A percentile compares a stretch with the other conserved stretches of the same genome.
These are phyloP conservation scores for Passer montanus DNA, from an alignment of 2,113 vertebrate species.

Conservation along the genomic window DNA sequence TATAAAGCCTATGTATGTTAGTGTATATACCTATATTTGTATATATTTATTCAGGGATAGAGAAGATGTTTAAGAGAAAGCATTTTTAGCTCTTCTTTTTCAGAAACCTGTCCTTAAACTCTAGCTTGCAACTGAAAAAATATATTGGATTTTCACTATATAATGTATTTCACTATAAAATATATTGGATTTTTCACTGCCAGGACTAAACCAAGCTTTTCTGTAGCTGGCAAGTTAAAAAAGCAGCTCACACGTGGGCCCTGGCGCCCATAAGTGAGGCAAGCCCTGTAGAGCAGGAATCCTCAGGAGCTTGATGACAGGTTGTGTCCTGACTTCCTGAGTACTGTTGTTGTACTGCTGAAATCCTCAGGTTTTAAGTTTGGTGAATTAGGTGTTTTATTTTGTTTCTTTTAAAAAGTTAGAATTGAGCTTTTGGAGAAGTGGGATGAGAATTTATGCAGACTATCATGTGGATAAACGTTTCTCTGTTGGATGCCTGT, in stretches of 20 bases:
- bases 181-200: background rate
- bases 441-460: background rate
- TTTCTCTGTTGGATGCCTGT: background rate
- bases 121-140: background rate
- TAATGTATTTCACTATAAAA: background rate
- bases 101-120: background rate
- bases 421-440: background rate
- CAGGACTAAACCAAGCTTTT: background rate
- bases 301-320: background rate
- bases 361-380: background rate
- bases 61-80: background rate
- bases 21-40: background rate
- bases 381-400: background rate
- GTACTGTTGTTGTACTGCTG: background rate
- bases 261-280: fast-evolving
- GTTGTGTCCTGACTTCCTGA: background rate
- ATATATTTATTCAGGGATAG: background rate
- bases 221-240: background rate
- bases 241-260: background rate
- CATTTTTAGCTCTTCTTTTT: background rate
- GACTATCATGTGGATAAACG: background rate
- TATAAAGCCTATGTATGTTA: background rate
- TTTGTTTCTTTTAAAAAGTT: background rate
- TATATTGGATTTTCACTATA: background rate
- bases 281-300: background rate